phyloP scores from a whole-genome alignment of 2,888 invertebrate genomes.

The Sicus ferrugineus region DNA sequence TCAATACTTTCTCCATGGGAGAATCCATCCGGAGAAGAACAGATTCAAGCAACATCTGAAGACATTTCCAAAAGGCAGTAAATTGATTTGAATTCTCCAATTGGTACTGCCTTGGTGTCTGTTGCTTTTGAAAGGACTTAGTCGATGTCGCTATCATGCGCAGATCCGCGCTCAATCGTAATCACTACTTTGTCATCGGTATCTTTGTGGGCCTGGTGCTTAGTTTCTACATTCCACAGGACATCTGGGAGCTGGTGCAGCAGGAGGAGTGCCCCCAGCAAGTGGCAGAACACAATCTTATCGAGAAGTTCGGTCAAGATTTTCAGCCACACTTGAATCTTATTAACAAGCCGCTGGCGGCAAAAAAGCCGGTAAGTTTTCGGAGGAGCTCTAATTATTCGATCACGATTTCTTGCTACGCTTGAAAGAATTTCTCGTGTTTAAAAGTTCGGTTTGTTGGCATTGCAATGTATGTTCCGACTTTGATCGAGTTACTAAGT shows the following conservation, averaged over 20 bases:
- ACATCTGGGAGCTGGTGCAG: constrained; percentile 62
- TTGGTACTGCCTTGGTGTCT: not conserved
- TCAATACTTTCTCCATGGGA: no score
- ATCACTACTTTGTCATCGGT: constrained; percentile 63
- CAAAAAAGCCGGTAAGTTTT: constrained; percentile 64
- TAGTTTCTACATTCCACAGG: constrained; percentile 62
- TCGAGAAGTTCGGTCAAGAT: constrained; percentile 63
- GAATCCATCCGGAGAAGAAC: no score
- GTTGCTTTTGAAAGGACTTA: not conserved
- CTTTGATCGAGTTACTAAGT: no score
- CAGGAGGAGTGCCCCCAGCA: constrained; percentile 64
- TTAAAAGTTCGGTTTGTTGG: no score
- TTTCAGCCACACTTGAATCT: constrained; percentile 65
- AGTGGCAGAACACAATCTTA: constrained; percentile 60
- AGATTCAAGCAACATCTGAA: no score
- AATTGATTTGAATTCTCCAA: no score
- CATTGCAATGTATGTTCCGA: no score
- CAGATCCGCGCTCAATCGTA: constrained; percentile 59
- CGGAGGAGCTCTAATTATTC: no score
- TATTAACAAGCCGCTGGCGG: constrained; percentile 63
- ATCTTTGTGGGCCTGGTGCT: constrained; percentile 60
- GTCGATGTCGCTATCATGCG: constrained; percentile 51
- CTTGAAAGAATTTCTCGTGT: not conserved
- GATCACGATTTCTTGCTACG: no score
- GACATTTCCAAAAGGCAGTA: no score